Evolutionary conservation across 2,113 vertebrate genomes (phyloP), one percentile per base, ranked within the genome.

Genomic region (Thinocorus orbignyianus): DNA sequence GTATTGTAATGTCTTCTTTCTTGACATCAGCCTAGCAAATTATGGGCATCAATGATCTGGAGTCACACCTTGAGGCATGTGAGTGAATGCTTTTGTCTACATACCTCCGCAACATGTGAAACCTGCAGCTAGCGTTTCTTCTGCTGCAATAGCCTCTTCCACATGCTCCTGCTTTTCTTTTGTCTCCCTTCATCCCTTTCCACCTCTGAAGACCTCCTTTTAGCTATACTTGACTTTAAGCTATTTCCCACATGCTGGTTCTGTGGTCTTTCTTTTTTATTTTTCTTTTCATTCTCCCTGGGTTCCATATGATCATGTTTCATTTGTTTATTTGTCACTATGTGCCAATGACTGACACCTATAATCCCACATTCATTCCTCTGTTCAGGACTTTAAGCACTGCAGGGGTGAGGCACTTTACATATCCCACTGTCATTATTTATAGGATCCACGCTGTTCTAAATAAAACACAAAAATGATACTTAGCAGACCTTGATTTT

Each of bases 291-390:
- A 0, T 23, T 70, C 54, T 85, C 33, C 65, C 42, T 42, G 33
- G 26, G 49, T 92, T 68, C 58, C 64, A 26, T 60, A 49, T 1
- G 12, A 78, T 68, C 64, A n/a, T 1, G 0, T 84, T 93, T 79
- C 41, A 71, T 74, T 83, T 87, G 90, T 93, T 88, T 52, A 78
- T 86, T 88, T 88, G 72, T 71, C 88, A 68, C 71, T 74, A 41
- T 57, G 57, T 41, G 44, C n/a, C 77, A 60, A 11, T 37, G 72
- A 72, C 41, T 54, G 65, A 64, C 62, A 60, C 46, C 23, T 93
- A 71, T 81, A 90, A 94, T 85, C 58, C 81, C 15, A 2, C 70
- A 64, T 86, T 84, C 66, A 68, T 85, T 91, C 44, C 30, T 74
- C 83, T 70, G 6, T 89, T 86, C 30, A 61, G 48, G 81, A 80